A percentile compares a stretch with the other conserved stretches of the same genome.
These are phyloP conservation scores for Strigamia crassipes DNA, from an alignment of 2,888 invertebrate genomes.

Conservation along the genomic window DNA sequence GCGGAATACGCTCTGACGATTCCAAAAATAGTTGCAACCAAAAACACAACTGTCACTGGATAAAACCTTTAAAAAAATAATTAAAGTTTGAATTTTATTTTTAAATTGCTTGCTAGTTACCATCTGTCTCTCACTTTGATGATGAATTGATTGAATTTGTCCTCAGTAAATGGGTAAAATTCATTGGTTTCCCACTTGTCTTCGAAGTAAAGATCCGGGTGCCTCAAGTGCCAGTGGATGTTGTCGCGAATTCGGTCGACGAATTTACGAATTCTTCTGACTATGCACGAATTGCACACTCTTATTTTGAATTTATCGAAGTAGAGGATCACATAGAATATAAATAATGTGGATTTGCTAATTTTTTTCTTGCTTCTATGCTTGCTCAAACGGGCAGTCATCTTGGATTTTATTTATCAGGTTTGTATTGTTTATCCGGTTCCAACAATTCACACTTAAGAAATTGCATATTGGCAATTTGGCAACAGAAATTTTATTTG, in stretches of 20 bases:
- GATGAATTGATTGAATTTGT: neutral
- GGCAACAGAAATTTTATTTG: too few species aligned
- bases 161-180: neutral
- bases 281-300: neutral
- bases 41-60: neutral
- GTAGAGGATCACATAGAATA: neutral
- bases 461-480: too few species aligned
- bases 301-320: neutral
- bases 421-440: too few species aligned
- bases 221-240: neutral
- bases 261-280: neutral
- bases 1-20: neutral
- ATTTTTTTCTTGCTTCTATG: neutral
- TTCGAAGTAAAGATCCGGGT: neutral
- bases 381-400: neutral
- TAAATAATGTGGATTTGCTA: neutral
- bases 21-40: neutral
- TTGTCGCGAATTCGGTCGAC: neutral
- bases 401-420: too few species aligned
- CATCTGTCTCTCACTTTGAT: neutral
- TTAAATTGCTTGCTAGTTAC: neutral
- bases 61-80: neutral
- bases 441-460: too few species aligned
- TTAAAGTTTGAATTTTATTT: neutral
- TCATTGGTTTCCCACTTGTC: neutral